Base-by-base conservation (phyloP, 2,797 vertebrate species). In the Philypnodon macrostomus region DNA sequence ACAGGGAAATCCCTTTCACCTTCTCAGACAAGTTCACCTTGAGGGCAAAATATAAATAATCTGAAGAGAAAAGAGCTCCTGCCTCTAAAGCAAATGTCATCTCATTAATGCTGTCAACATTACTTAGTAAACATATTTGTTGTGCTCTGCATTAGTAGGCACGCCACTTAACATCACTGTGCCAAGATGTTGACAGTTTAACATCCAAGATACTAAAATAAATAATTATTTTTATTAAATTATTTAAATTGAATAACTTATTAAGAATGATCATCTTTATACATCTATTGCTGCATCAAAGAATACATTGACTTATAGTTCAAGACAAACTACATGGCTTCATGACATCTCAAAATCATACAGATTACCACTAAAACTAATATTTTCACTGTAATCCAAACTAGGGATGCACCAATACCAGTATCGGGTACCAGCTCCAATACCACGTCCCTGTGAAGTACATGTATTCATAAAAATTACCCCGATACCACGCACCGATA, bases 1-100 rank as follows among this genome's bases (percentile, higher is more conserved):
- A 63, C 23, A 13, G 21, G 23, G 50, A 12, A 75, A 67, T 55
- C 70, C 41, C 46, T 40, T 35, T 63, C 31, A 45, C 34, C 44
- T 58, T 52, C n/a, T 1, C 13, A 4, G 32, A 31, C 46, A 52
- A 46, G 23, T 37, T 59, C 53, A 72, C 47, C 44, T 27, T 52
- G 40, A 66, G 48, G 38, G 21, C 32, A 47, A 47, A 35, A 45
- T 31, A 35, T 36, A 42, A 56, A 62, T 50, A 60, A 59, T 44
- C 24, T 18, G 37, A 31, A 14, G 21, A 44, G 44, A 14, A 68
- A 30, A 46, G 48, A 58, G 52, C 35, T 19, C 26, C 57, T 27
- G 35, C 47, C 41, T 56, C 36, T 18, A 26, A 47, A 61, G 26
- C 8, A 58, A 67, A 64, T 18, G 30, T 51, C 44, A 58, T 50